Evolutionary conservation across 2,797 vertebrate species (phyloP), one percentile per base, ranked within the genome.

Genomic region (Epinephelus coioides): DNA sequence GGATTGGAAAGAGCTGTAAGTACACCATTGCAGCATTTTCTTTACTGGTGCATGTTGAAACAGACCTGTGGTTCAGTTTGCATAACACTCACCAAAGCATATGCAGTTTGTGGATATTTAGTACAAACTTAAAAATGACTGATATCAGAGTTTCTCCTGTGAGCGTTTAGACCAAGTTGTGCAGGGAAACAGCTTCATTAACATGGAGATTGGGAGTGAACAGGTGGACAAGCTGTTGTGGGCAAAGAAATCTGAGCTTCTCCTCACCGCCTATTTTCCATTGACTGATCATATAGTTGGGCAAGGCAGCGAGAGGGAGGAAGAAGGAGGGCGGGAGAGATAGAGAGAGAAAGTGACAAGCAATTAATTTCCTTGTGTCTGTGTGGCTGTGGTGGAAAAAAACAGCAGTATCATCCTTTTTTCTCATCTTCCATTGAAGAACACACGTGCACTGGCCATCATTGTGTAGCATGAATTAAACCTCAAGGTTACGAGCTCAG

Each of bases 1-100:
- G 96, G 96, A 96, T 94, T 96, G 95, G 95, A 96, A 95, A 94
- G 95, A 96, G 94, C 94, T 96, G 95, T 96, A 95, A 96, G 96
- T 96, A 95, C 78, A 73, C 59, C 30, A 34, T 11, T 47, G 74
- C 46, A 68, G 76, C 76, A 54, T 86, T 77, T 75, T 81, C 69
- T 86, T 38, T 6, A 38, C 69, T 38, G 76, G 73, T 90, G 88
- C 90, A 92, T 89, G 82, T 53, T 62, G 47, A 71, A 70, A 69
- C 9, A 49, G 61, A 64, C 70, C 61, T 73, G 53, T 69, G 76
- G 12, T 69, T 73, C 13, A 78, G 75, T 69, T 75, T 65, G 19
- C 69, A 2, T 49, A 3, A 5, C 44, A 25, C 34, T 69, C 38
- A 46, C 49, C 47, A 61, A 13, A 82, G 63, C 46, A 60, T 30